Evolutionary conservation across 2,888 invertebrate genomes (phyloP), one percentile per base, ranked within the genome.

Genomic region (Anorthoa munda): DNA sequence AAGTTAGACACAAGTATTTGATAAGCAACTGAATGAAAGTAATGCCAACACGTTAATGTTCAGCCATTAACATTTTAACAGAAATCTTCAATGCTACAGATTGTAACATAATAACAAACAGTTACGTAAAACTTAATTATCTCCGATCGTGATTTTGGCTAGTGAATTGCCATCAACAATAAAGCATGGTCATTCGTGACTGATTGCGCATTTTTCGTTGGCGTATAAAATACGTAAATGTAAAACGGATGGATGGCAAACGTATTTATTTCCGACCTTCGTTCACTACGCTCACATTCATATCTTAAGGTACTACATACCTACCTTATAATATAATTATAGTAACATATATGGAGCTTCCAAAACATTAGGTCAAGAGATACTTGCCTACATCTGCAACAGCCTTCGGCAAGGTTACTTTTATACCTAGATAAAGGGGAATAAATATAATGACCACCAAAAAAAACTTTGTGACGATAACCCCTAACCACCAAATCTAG

Each of bases 251-350:
- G 15, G 66, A 77, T 78, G 80, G 66, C 31, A 48, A 15, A 21
- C 45, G 48, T 59, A 66, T 81, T 63, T 51, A 61, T 59, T 75
- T 72, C 64, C 69, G 79, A 83, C 86, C 86, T 86, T 85, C 80
- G 60, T 75, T 83, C 77, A 71, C 67, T 65, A 59, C 79, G 73
- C 23, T 73, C 77, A 77, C 72, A 61, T 72, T 58, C 65, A 46
- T 55, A 72, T 31, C 15, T 50, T 26, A 31, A 11, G 17, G 11
- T 59, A 17, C 45, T 23, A 18, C 3, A 7, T 23, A 65, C 51
- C 50, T 69, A 64, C 31, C 39, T 39, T 39, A 39, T 9, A 39
- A 39, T 39, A 23, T 66, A 68, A 65, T 61, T 61, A 56, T 26
- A 51, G 50, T 13, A 21, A 23, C 12, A 5, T 23, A 26, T 39